Base-by-base conservation (phyloP, 1,140 invertebrate species). In the Papilio dardanus region DNA sequence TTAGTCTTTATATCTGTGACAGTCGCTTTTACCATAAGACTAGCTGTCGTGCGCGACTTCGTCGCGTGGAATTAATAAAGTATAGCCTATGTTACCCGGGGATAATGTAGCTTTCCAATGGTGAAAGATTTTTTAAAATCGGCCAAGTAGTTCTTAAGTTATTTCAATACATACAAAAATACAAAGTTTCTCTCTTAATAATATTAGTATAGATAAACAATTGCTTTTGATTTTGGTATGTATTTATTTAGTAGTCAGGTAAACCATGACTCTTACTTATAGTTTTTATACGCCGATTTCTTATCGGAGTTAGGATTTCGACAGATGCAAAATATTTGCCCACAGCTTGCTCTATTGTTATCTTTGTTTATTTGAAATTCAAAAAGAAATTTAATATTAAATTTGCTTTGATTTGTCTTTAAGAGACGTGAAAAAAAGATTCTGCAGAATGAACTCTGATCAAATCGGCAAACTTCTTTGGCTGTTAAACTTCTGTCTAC, bases 271-370 rank as follows among this genome's bases (percentile, higher is more conserved):
- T 28, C 5, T 21, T 50, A 19, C n/a, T 54, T 10, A 24, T 58
- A 24, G 7, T 58, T 58, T 58, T 58, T 58, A 7, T 21, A 8
- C 10, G 24, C 12, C 8, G 50, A 28, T 58, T 16, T 14, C 54
- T 30, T 62, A 54, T 12, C 19, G 21, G 24, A 28, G 21, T 28
- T 58, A 58, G 50, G 1, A 28, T 62, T 30, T 28, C 54, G 54
- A 28, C 54, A 62, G 54, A 42, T 69, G 67, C 67, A 42, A 67
- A 35, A 40, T 10, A 69, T 69, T 24, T 16, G 24, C 37, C 24
- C 24, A 62, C 54, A 62, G 54, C 24, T 28, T 58, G 54, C 10
- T 30, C 54, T 62, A 62, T 30, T 62, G 54, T 62, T 5, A 62
- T 16, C 12, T 62, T 62, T 62, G 8, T 28, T 62, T 62, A 62